phyloP scores from a whole-genome alignment of 1,140 invertebrate species.

The Drusus annulatus region DNA sequence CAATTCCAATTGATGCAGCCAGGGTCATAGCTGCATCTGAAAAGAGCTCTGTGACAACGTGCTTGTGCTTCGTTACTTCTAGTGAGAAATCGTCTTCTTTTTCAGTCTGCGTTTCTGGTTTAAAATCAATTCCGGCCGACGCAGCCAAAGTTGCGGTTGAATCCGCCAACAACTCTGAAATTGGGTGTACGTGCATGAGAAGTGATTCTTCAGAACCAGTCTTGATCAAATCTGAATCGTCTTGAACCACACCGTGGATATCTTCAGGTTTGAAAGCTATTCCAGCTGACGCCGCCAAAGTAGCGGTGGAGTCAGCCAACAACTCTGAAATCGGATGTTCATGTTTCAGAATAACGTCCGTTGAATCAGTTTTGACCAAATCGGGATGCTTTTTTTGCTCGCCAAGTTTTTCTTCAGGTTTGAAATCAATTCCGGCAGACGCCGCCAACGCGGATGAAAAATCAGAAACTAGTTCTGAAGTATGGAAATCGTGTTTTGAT shows the following conservation, averaged over 20 bases:
- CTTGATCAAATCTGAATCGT: not conserved
- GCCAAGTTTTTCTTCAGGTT: slow-evolving; percentile 21
- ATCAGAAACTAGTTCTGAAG: slow-evolving; percentile 43
- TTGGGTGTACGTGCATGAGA: slow-evolving; percentile 9
- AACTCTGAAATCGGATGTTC: slow-evolving; percentile 33
- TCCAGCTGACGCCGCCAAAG: slow-evolving; percentile 45
- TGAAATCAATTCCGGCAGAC: slow-evolving; percentile 36
- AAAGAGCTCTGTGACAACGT: slow-evolving; percentile 48
- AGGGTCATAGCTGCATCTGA: slow-evolving; percentile 50
- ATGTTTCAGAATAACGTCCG: not conserved
- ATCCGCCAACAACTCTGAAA: slow-evolving; percentile 44
- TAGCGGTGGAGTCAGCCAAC: slow-evolving; percentile 38
- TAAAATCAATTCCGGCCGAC: slow-evolving; percentile 47
- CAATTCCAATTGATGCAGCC: slow-evolving; percentile 52
- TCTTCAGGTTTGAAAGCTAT: slow-evolving; percentile 38
- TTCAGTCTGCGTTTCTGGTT: slow-evolving; percentile 47
- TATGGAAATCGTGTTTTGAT: slow-evolving; percentile 2
- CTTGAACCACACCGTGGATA: slow-evolving; percentile 8
- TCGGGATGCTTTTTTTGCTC: not conserved
- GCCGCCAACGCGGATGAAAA: slow-evolving; percentile 41
- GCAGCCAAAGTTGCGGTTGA: slow-evolving; percentile 47
- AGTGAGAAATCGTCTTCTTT: slow-evolving; percentile 24
- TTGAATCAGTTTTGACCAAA: not conserved
- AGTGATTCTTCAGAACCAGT: not conserved
- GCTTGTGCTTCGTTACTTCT: slow-evolving; percentile 22